Base-by-base conservation (phyloP, 1,140 invertebrate genomes). In the Magallana gigas region DNA sequence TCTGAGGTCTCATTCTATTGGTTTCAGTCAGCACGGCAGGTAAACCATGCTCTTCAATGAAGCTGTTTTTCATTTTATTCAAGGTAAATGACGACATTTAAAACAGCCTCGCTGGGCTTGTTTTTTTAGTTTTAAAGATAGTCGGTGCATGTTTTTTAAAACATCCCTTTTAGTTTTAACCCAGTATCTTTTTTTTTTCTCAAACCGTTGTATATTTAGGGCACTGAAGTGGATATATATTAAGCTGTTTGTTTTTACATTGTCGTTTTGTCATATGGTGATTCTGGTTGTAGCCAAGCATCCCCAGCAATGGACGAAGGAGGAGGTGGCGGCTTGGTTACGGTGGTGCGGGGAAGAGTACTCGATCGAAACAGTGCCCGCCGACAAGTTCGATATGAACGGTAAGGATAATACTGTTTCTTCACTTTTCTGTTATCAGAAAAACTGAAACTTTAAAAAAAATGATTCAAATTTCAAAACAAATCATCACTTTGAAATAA, bases 361-460 rank as follows among this genome's bases (percentile, higher is more conserved):
- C 93, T 98, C 98, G 93, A 95, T 99, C 85, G 98, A 98, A 18
- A 96, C 97, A 86, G 97, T 99, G 92, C 97, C 98, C 93, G 97
- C 98, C 96, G 98, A 98, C 92, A 96, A 98, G 95, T 99, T 99
- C 94, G 98, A 98, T 95, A 98, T 99, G 98, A 99, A 99, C 94
- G 98, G 98, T 96, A 95, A 96, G 68, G 36, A 29, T 16, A 8
- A 62, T 62, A 12, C 2, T 29, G 23, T 36, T 11, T 36, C 12
- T 64, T 5, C 36, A 48, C 36, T 48, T 48, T 2, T 48, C 36
- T 48, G 36, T 48, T 48, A 5, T 48, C 36, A 48, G 36, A 48
- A 1, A 23, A 48, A 48, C 5, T 48, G 36, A 48, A 48, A 48
- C 36, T 48, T 48, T 48, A 48, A 48, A 48, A 48, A 48, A 48